These are phyloP conservation scores for Hiodon alosoides DNA, from an alignment of 2,113 vertebrate species.

Conservation along the genomic window DNA sequence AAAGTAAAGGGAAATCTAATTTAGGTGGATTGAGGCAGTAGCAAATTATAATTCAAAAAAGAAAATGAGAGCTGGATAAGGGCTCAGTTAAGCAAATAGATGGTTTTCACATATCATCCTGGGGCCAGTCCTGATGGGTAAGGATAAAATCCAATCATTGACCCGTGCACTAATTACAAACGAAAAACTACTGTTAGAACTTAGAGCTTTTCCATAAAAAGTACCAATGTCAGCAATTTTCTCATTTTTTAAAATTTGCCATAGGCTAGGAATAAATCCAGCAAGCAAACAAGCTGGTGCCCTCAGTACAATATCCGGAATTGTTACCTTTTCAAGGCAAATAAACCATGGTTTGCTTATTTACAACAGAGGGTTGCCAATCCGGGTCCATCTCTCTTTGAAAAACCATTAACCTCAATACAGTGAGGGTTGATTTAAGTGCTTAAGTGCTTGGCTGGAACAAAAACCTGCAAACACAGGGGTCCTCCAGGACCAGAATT, in stretches of 20 bases:
- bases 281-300: constrained; percentile 2
- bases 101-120: neutral
- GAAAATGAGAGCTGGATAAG: neutral
- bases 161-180: no score
- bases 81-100: neutral
- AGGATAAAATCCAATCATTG: no score
- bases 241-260: constrained; percentile 5
- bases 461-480: neutral
- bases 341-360: neutral
- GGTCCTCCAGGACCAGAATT: neutral
- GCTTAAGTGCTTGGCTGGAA: neutral
- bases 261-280: constrained; percentile 12
- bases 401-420: neutral
- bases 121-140: no score
- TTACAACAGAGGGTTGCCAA: neutral
- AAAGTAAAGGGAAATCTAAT: constrained; percentile 7
- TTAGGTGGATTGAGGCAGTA: constrained; percentile 6
- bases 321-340: constrained; percentile 2
- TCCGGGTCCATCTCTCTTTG: neutral
- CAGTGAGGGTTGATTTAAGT: neutral
- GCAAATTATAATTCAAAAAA: neutral
- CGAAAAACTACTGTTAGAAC: no score
- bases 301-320: neutral
- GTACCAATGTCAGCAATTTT: neutral
- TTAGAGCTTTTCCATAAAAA: no score